Base-by-base conservation (phyloP, 2,888 invertebrate species). In the Agriotes lineatus region DNA sequence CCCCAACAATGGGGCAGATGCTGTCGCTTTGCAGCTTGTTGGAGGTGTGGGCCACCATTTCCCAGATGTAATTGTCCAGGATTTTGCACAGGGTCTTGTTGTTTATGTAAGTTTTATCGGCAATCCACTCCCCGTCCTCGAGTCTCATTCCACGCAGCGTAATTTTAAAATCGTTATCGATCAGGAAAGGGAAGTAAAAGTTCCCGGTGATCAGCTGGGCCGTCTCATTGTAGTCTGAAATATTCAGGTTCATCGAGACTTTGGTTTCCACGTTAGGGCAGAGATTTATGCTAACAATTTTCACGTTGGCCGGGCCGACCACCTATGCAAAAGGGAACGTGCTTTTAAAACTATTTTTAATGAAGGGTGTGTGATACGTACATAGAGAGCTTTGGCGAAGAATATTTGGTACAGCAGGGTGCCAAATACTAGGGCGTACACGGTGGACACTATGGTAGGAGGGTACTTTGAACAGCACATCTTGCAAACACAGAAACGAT, bases 201-300 rank as follows among this genome's bases (percentile, higher is more conserved):
- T 72, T 73, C 42, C 70, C 72, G 44, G 57, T 68, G n/a, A 72
- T 54, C 14, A 69, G 52, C 16, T 71, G 73, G 10, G 37, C 56
- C 12, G 56, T 56, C 33, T 56, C 56, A 19, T 37, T 37, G 30
- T 18, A 33, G 25, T 59, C 58, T 45, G 44, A 12, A 5, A 45
- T 22, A 12, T n/a, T 59, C 6, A 59, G 16, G n/a, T 42, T 12
- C 10, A 59, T 12, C 0, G 22, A 10, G 14, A n/a, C 44, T 45
- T 59, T 35, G 6, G 56, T 37, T 14, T 56, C 20, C 12, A 56
- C 56, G 20, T 39, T 14, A 4, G 56, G 56, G 33, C 56, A 56
- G 0, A 25, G 12, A 9, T 42, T 16, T 4, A 59, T 19, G 44
- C 59, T 37, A 10, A 59, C 5, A 25, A 59, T 10, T 19, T 30